phyloP scores from a whole-genome alignment of 2,113 vertebrate species.

The Megalops atlanticus region DNA sequence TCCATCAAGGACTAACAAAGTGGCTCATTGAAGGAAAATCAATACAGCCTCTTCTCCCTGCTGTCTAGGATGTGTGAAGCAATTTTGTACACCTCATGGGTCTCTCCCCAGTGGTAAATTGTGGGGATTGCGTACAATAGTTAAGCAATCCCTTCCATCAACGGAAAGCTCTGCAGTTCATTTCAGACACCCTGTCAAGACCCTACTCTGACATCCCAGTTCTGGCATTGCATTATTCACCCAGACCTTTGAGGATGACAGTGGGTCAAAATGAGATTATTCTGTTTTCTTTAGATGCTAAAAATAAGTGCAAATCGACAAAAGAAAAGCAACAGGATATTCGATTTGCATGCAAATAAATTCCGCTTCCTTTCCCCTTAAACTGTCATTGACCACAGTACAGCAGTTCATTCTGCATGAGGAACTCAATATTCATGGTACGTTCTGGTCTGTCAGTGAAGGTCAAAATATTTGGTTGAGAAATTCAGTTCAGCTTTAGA shows the following conservation, averaged over 20 bases:
- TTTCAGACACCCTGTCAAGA: neutral
- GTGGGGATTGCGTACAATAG: neutral
- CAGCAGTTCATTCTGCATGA: neutral
- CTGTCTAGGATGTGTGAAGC: neutral
- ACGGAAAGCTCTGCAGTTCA: neutral
- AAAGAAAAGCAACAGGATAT: neutral
- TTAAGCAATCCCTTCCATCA: neutral
- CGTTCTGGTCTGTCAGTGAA: neutral
- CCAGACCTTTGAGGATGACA: neutral
- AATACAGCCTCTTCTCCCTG: slow-evolving; percentile 13
- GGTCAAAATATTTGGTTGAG: neutral
- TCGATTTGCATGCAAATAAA: neutral
- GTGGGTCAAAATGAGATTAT: neutral
- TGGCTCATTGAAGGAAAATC: slow-evolving; percentile 7
- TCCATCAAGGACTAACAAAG: slow-evolving; percentile 1
- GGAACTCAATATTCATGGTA: neutral
- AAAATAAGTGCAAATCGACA: neutral
- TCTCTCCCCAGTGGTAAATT: neutral
- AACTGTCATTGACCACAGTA: neutral
- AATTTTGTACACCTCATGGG: neutral
- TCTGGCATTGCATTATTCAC: neutral
- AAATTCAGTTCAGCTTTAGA: neutral
- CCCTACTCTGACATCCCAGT: neutral
- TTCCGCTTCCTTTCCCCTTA: neutral
- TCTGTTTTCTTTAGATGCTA: neutral